Base-by-base conservation (phyloP, 2,888 invertebrate genomes). In the Tuta absoluta region DNA sequence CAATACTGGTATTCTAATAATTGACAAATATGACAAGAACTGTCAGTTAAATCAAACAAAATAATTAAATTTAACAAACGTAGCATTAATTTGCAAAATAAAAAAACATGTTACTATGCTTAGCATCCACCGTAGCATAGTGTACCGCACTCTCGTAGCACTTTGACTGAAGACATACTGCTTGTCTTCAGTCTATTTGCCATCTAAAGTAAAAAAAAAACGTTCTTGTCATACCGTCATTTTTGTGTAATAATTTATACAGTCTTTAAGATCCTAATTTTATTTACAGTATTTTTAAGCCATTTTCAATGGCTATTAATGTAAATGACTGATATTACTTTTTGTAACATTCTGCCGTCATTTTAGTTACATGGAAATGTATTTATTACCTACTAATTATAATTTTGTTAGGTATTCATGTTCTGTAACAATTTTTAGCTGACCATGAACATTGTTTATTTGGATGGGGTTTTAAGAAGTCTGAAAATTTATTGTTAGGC, bases 221-320 rank as follows among this genome's bases (percentile, higher is more conserved):
- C 37, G 62, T 73, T 72, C 75, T 73, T 72, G 73, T 73, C 75
- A 78, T 74, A 73, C 69, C 63, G 45, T 33, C 17, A 23, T 38
- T 58, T 11, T 58, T 8, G 53, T 58, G 12, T 66, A 63, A 66
- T 63, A 66, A 63, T 61, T 33, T 82, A 84, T 86, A 90, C 90
- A 90, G 91, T 89, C 91, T 90, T 90, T 89, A 87, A 85, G 82
- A 87, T 84, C 79, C 88, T 90, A 89, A 82, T 78, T 37, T 74
- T 88, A 89, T 90, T 79, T 88, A 89, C 87, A 89, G 68, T 81
- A 64, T 48, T 57, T 76, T 76, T 71, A 69, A 63, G 86, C 77
- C 87, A 87, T 89, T 85, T 77, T 76, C 71, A 85, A 89, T 86
- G 85, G 82, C 87, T 33, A 33, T 33, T 33, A 3, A 33, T 33